Percentiles rank a stretch among this genome's conserved stretches.
Conservation (phyloP, 2,113 vertebrate species). For the Turnix velox region DNA sequence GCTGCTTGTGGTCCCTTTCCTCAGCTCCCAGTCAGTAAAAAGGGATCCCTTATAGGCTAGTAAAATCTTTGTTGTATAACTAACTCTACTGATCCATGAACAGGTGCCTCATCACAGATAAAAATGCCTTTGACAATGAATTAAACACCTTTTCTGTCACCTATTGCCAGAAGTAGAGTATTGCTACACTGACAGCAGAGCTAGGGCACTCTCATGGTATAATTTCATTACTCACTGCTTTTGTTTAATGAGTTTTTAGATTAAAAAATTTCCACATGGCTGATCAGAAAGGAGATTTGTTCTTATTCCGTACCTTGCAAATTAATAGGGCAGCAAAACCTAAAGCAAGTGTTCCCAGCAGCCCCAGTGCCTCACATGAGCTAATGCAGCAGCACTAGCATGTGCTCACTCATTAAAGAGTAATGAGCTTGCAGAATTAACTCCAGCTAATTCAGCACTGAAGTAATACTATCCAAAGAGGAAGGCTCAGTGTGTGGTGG, state of each 20-base stretch:
- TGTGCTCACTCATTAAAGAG: constrained; percentile 34
- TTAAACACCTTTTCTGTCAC: not conserved
- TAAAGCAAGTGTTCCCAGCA: constrained; percentile 29
- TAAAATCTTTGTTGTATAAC: not conserved
- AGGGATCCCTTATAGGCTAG: not conserved
- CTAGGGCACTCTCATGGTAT: not conserved
- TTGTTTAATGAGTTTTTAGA: constrained; percentile 36
- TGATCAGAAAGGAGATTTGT: constrained; percentile 3
- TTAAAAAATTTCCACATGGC: constrained; percentile 22
- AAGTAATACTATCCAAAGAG: not conserved
- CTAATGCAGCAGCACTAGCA: constrained; percentile 12
- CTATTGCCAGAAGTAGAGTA: not conserved
- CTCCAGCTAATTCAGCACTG: constrained; percentile 10
- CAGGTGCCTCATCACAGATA: not conserved
- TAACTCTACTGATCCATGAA: not conserved
- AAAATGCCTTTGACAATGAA: not conserved
- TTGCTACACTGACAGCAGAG: not conserved
- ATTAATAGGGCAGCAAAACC: constrained; percentile 12
- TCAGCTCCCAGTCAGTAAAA: not conserved
- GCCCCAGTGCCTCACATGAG: not conserved
- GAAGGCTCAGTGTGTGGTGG: not conserved
- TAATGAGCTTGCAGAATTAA: constrained; percentile 38
- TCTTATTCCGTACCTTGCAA: not conserved
- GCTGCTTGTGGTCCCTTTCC: not conserved
- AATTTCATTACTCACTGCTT: not conserved